Base-by-base conservation (phyloP, 2,888 invertebrate genomes). In the Melipona beecheii region DNA sequence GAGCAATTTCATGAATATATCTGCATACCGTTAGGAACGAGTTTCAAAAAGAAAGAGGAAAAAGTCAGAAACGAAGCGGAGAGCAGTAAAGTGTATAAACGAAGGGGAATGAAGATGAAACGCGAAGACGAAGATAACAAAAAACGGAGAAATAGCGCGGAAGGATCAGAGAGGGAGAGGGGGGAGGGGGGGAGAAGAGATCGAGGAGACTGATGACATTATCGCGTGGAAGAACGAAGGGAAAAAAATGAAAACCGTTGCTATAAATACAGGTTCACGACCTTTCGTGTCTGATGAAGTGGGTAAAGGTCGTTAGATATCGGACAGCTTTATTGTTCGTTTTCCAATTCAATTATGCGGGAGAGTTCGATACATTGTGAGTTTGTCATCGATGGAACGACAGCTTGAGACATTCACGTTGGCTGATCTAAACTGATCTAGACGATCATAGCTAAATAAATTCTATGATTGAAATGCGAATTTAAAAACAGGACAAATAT, bases 131-230 rank as follows among this genome's bases (percentile, higher is more conserved):
- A 65, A 36, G 21, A 36, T 21, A 13, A 31, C 11, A 13, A 21
- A 36, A 17, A 24, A 4, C 19, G n/a, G 17, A 68, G 17, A 52
- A 64, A 60, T 27, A 69, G 50, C 52, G 50, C 54, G 21, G 74
- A 72, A 71, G 73, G 68, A 66, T 65, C 66, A 52, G 31, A 31
- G 31, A 31, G 31, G 4, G 4, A 31, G 31, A 31, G 31, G 31
- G 3, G 31, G 3, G 31, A 31, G 31, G 3, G 31, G 3, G 31
- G 3, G 31, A 31, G 56, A 72, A 66, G 50, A n/a, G 50, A 3
- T 13, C 78, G 65, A 69, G 21, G 69, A 86, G 86, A 88, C 88
- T 84, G 84, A 87, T 86, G 76, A 74, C 74, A 78, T 85, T 86
- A 86, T 85, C 85, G 88, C 88, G 80, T 85, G 86, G 74, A 78